Evolutionary conservation across 2,888 invertebrate genomes (phyloP).

Genomic region (Amphiduros pacificus): DNA sequence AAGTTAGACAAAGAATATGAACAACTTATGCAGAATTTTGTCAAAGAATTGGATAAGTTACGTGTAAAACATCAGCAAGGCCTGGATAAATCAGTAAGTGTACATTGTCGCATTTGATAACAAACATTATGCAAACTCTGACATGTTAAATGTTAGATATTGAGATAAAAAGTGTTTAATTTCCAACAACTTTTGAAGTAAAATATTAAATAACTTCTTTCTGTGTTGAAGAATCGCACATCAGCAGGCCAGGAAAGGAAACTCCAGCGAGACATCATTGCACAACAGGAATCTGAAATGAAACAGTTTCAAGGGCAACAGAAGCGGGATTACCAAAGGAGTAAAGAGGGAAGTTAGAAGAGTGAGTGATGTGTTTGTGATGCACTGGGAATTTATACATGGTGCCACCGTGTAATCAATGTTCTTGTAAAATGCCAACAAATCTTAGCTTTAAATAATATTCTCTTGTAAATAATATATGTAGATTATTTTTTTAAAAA

Average conservation of each 20-base stretch:
- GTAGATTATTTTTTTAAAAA: no score
- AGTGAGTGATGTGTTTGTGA: conserved; percentile 5
- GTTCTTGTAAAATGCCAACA: no score
- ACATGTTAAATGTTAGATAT: no score
- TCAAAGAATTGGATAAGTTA: conserved; percentile 86
- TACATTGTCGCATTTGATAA: no score
- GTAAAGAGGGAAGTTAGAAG: conserved; percentile 11
- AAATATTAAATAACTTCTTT: no score
- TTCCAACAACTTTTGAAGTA: no score
- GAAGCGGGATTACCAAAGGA: conserved; percentile 7
- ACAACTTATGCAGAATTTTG: conserved; percentile 84
- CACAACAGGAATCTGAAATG: conserved; percentile 9
- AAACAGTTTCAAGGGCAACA: conserved; percentile 9
- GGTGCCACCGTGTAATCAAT: no score
- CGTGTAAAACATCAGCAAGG: conserved; percentile 68
- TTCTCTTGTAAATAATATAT: no score
- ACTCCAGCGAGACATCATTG: conserved; percentile 3
- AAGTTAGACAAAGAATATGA: conserved; percentile 97
- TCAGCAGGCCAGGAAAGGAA: conserved; percentile 4
- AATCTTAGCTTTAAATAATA: no score
- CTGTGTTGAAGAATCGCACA: conserved; percentile 4
- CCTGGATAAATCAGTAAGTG: conserved; percentile 67
- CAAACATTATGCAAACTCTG: no score
- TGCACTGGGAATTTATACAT: no score
- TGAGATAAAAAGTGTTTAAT: no score